A percentile compares a stretch with the other conserved stretches of the same genome.
Conservation (phyloP, 2,888 invertebrate genomes). For the Eupsilia transversa region DNA sequence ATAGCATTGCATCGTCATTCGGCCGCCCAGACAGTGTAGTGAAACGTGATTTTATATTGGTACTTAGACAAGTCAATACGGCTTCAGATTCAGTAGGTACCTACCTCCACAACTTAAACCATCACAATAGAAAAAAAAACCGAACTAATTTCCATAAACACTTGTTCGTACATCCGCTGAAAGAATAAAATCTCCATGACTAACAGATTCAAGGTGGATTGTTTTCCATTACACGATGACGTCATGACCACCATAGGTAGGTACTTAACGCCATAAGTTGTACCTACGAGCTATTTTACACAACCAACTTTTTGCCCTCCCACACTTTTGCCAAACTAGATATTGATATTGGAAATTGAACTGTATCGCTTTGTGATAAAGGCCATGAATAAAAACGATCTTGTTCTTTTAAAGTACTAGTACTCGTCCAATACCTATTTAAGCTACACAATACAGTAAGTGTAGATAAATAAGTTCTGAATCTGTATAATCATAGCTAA, state of each 20-base stretch:
- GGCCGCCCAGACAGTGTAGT: not conserved
- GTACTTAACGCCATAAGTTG: slow-evolving; percentile 52
- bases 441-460: slow-evolving; percentile 20
- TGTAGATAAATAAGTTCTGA: slow-evolving; percentile 15
- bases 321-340: slow-evolving; percentile 42
- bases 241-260: slow-evolving; percentile 44
- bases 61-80: not conserved
- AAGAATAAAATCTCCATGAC: slow-evolving; percentile 57
- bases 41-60: not conserved
- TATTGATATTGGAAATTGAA: slow-evolving; percentile 45
- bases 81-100: not conserved
- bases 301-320: slow-evolving; percentile 77
- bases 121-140: slow-evolving; percentile 42
- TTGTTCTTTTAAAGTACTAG: slow-evolving; percentile 24
- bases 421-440: slow-evolving; percentile 31
- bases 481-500: slow-evolving; percentile 1
- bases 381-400: not conserved
- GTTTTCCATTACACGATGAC: slow-evolving; percentile 55
- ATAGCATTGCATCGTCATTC: not conserved
- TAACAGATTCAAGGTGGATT: slow-evolving; percentile 61
- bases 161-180: slow-evolving; percentile 37
- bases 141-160: slow-evolving; percentile 47
- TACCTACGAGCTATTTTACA: slow-evolving; percentile 59
- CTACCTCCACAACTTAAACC: not conserved
- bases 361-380: slow-evolving; percentile 36